Conservation (phyloP, 1,140 invertebrate genomes). For the Frieseomelitta varia region DNA sequence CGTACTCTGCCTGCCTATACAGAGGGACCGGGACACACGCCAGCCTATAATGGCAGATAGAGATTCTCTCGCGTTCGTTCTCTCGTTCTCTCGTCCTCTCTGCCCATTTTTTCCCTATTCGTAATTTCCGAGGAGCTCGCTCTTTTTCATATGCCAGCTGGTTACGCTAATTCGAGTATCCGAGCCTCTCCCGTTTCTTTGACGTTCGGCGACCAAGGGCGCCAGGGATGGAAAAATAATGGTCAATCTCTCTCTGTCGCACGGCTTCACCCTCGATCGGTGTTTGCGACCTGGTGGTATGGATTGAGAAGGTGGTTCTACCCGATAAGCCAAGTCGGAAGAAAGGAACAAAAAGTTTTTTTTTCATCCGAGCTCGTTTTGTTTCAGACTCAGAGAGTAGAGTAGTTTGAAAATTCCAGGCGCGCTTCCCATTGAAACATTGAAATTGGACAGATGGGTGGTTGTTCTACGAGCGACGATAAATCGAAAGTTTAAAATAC, state of each 20-base stretch:
- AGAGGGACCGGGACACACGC: neutral
- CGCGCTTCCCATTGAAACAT: too few relatives aligned
- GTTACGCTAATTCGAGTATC: slow-evolving; percentile 28
- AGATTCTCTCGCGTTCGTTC: slow-evolving; percentile 34
- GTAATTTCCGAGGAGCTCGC: slow-evolving; percentile 16
- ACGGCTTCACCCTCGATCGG: neutral
- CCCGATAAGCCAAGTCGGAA: too few relatives aligned
- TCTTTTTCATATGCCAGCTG: slow-evolving; percentile 5
- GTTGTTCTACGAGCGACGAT: too few relatives aligned
- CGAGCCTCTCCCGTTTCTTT: neutral
- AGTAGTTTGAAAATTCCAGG: too few relatives aligned
- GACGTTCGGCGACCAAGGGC: neutral
- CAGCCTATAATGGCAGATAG: slow-evolving; percentile 20
- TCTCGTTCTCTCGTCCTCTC: neutral
- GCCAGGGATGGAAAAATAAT: slow-evolving; percentile 31
- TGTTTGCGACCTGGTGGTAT: too few relatives aligned
- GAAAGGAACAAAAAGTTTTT: too few relatives aligned
- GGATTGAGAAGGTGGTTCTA: too few relatives aligned
- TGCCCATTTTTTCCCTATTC: neutral
- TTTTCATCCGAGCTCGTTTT: too few relatives aligned
- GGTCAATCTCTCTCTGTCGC: neutral
- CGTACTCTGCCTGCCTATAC: neutral
- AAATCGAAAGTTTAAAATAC: too few relatives aligned
- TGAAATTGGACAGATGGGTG: too few relatives aligned
- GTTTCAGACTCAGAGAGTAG: too few relatives aligned